Evolutionary conservation across 2,113 vertebrate species (phyloP).

Genomic region (Antidorcas marsupialis): DNA sequence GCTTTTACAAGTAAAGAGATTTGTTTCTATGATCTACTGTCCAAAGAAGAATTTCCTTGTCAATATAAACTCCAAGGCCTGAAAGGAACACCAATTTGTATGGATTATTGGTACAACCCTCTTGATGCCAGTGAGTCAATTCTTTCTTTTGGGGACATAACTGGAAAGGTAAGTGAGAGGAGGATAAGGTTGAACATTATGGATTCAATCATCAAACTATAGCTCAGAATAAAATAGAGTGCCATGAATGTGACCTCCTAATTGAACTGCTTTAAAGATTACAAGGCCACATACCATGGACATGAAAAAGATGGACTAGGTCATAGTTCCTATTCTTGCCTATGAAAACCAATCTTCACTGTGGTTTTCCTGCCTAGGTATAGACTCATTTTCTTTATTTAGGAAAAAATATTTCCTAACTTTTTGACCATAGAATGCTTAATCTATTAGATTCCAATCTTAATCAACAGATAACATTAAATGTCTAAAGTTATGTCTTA

Average conservation of each 20-base stretch:
- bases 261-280: background rate
- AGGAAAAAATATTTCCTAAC: background rate
- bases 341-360: background rate
- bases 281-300: background rate
- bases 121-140: slow-evolving; percentile 79
- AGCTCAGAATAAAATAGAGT: background rate
- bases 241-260: background rate
- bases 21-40: slow-evolving; percentile 85
- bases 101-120: slow-evolving; percentile 85
- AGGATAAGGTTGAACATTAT: background rate
- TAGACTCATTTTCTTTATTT: background rate
- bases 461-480: background rate
- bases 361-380: background rate
- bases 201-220: background rate
- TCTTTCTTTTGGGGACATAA: slow-evolving; percentile 84
- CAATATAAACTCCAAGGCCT: slow-evolving; percentile 84
- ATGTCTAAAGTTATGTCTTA: background rate
- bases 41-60: slow-evolving; percentile 83
- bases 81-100: slow-evolving; percentile 78
- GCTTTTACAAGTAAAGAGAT: slow-evolving; percentile 87
- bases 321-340: background rate
- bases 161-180: slow-evolving; percentile 82
- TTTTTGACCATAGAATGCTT: background rate
- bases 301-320: background rate
- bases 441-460: background rate